Percentiles rank a stretch among this genome's conserved stretches.
These are phyloP conservation scores for Athalia circularis DNA, from an alignment of 2,888 invertebrate genomes.

Conservation along the genomic window DNA sequence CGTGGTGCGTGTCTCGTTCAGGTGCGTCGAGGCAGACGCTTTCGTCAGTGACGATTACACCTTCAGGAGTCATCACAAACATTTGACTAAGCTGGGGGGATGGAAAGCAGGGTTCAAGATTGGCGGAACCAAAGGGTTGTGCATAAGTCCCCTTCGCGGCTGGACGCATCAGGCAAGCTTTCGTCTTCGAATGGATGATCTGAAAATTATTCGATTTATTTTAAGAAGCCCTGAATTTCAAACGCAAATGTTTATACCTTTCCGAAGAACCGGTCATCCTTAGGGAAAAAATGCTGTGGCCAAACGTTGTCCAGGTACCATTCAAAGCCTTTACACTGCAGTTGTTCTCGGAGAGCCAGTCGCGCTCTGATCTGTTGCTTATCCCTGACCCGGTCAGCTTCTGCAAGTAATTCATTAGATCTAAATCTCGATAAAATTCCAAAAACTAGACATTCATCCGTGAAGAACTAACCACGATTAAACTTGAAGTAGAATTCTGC, in stretches of 20 bases:
- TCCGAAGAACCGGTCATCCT: slow-evolving; percentile 91
- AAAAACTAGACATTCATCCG: neutral
- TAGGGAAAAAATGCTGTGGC: slow-evolving; percentile 97
- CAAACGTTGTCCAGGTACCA: slow-evolving; percentile 97
- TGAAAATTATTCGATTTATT: slow-evolving; percentile 58
- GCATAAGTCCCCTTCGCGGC: slow-evolving; percentile 78
- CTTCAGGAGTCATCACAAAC: slow-evolving; percentile 82
- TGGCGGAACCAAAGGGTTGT: slow-evolving; percentile 84
- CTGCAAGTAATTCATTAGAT: slow-evolving; percentile 62
- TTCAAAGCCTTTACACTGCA: slow-evolving; percentile 90
- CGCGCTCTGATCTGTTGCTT: slow-evolving; percentile 80
- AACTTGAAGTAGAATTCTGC: slow-evolving; percentile 93
- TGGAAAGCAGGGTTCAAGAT: slow-evolving; percentile 80
- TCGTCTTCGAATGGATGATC: slow-evolving; percentile 76
- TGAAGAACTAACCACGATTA: slow-evolving; percentile 77
- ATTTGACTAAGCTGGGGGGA: slow-evolving; percentile 81
- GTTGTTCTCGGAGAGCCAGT: slow-evolving; percentile 80
- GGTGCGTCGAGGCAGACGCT: slow-evolving; percentile 89
- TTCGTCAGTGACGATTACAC: slow-evolving; percentile 90
- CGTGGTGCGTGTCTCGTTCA: slow-evolving; percentile 74
- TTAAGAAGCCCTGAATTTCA: neutral
- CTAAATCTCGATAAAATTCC: neutral
- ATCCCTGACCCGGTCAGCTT: slow-evolving; percentile 78
- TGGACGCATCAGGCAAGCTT: slow-evolving; percentile 81
- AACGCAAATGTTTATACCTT: slow-evolving; percentile 75